Evolutionary conservation across 2,797 vertebrate species (phyloP), one percentile per base, ranked within the genome.

Genomic region (Glyptemys insculpta): DNA sequence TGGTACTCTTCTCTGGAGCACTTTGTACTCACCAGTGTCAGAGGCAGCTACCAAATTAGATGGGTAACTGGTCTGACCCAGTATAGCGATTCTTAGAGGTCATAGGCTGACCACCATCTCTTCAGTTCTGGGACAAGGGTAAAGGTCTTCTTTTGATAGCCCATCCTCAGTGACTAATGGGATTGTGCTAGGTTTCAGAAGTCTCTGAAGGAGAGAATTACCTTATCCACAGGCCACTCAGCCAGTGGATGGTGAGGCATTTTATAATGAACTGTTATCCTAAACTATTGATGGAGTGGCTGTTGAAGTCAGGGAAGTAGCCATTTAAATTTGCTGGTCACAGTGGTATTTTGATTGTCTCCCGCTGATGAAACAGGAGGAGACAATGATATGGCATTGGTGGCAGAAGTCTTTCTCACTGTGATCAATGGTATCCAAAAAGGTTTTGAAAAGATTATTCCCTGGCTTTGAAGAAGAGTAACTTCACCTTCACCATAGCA

Each of bases 331-430:
- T 47, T 79, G 59, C 59, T 62, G 50, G 29, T 49, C 90, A 5
- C 53, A 27, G 3, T 52, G 4, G 0, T 2, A 1, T 41, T 4
- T 3, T 84, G 19, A 18, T 62, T 52, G 27, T 76, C 41, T 14
- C 25, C 41, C 2, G 5, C 12, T 76, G 5, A 19, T 2, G 53
- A 0, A 6, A 1, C 9, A 3, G 52, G 53, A 1, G 50, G 5
- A 34, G 79, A 81, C 37, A 82, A 72, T 78, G 50, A 2, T 29
- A 25, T 44, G 83, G 0, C 2, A 1, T 31, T 83, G 83, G 15
- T 50, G 65, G 83, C 12, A 83, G 25, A 87, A 14, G 2, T 1
- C 85, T 15, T 8, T 5, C 4, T 83, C 2, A 1, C 53, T 29
- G 53, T 29, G 1, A 65, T 34, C 59, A 65, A 34, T 34, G 59